Base-by-base conservation (phyloP, 1,140 invertebrate genomes). In the Drosophila serrata region DNA sequence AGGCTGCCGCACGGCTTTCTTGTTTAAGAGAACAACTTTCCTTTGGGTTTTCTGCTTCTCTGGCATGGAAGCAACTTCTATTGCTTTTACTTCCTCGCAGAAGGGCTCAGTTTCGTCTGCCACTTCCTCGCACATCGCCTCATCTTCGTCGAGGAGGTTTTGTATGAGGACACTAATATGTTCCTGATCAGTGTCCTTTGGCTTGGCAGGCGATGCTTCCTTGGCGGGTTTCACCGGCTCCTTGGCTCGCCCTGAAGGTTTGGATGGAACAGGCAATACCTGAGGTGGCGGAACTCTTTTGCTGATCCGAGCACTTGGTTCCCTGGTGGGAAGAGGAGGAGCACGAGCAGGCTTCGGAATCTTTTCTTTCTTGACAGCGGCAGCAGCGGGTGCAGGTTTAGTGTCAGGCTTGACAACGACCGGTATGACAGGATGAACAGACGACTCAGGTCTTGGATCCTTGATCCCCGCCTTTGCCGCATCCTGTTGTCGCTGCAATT, bases 71-170 rank as follows among this genome's bases (percentile, higher is more conserved):
- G 13, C 24, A 8, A 27, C 58, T 15, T 64, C 62, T 1, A 40
- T 22, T 0, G 57, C 42, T 55, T 24, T 19, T 15, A 63, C 78
- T 0, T 70, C 57, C 39, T 68, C 57, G 1, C 17, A 31, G 4
- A 42, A 19, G 5, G 43, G 7, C 11, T 81, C 81, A 11, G 63
- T 74, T n/a, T 70, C 79, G 11, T 65, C 46, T 11, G 51, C 8
- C 22, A 67, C 82, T 0, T 60, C 57, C 33, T 59, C 63, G 1
- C n/a, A 17, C 6, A 39, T 24, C 8, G 22, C 13, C 7, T 77
- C 81, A 8, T 81, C 82, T 5, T 81, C 82, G 2, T 65, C 46
- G 0, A 85, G 48, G 12, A 85, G 85, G n/a, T 85, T 80, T 17
- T 70, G 62, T n/a, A 85, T 77, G 0, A 85, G 63, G 0, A 49